A percentile compares a stretch with the other conserved stretches of the same genome.
Conservation (phyloP, 2,888 invertebrate species). For the Pteria penguin region DNA sequence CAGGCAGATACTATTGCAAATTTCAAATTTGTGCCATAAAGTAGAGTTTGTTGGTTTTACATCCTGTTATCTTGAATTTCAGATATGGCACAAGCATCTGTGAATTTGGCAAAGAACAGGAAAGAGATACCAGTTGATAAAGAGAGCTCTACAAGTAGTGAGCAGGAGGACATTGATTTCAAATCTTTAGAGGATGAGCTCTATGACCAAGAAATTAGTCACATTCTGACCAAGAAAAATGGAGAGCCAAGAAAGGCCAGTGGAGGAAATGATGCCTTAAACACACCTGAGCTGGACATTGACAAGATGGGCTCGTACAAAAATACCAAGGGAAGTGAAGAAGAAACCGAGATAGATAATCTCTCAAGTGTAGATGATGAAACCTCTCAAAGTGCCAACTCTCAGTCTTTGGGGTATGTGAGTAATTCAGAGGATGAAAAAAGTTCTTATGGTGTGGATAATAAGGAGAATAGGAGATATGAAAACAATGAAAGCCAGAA, state of each 20-base stretch:
- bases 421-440: background rate
- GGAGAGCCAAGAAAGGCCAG: background rate
- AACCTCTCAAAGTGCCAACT: background rate
- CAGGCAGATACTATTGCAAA: no score
- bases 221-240: slow-evolving; percentile 4
- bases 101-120: background rate
- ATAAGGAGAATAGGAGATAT: background rate
- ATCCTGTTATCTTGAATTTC: no score
- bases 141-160: background rate
- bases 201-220: slow-evolving; percentile 20
- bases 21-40: no score
- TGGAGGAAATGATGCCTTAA: background rate
- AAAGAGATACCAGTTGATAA: background rate
- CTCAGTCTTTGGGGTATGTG: no score
- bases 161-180: slow-evolving; percentile 13
- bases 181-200: slow-evolving; percentile 20
- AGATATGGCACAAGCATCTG: background rate
- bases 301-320: background rate
- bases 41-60: no score
- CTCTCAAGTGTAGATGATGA: background rate
- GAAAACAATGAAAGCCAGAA: background rate
- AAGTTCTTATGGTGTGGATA: background rate
- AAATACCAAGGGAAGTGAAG: background rate
- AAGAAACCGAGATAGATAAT: background rate
- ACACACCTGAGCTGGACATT: slow-evolving; percentile 15